Evolutionary conservation across 2,888 invertebrate species (phyloP).

Genomic region (Thymelicus acteon): DNA sequence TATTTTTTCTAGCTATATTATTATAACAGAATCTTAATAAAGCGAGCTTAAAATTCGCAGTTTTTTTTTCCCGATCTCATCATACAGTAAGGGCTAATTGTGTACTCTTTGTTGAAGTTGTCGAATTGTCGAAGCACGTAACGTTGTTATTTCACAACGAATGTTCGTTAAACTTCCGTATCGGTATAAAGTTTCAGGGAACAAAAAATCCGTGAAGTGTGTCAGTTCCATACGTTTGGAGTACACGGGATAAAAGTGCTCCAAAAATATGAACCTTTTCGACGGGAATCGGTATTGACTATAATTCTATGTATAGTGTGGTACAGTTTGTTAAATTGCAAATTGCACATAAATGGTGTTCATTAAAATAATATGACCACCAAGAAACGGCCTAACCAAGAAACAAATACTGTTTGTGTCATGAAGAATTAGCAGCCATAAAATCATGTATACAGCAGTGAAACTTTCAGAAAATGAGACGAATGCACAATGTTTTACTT

Average conservation of each 20-base stretch:
- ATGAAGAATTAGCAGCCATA: too few relatives aligned
- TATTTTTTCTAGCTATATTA: too few relatives aligned
- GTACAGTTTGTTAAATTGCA: not conserved
- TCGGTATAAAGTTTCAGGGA: constrained; percentile 17
- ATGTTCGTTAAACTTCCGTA: constrained; percentile 29
- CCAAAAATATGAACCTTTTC: constrained; percentile 8
- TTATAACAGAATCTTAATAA: too few relatives aligned
- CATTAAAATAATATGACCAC: too few relatives aligned
- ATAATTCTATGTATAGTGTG: not conserved
- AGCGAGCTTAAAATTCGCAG: too few relatives aligned
- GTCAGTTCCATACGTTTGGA: constrained; percentile 12
- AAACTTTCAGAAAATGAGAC: too few relatives aligned
- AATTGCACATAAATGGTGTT: too few relatives aligned
- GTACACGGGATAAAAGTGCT: constrained; percentile 8
- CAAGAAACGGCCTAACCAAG: too few relatives aligned
- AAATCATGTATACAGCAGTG: too few relatives aligned
- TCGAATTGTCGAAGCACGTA: constrained; percentile 17
- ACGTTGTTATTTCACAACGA: constrained; percentile 23
- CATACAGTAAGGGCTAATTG: not conserved
- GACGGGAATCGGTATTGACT: not conserved
- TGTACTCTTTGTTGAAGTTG: constrained; percentile 12
- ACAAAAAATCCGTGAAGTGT: constrained; percentile 13
- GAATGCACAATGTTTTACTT: too few relatives aligned
- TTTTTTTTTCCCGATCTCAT: too few relatives aligned
- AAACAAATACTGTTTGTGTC: too few relatives aligned